Conservation (phyloP, 2,113 vertebrate species). For the Bambusicola thoracicus region DNA sequence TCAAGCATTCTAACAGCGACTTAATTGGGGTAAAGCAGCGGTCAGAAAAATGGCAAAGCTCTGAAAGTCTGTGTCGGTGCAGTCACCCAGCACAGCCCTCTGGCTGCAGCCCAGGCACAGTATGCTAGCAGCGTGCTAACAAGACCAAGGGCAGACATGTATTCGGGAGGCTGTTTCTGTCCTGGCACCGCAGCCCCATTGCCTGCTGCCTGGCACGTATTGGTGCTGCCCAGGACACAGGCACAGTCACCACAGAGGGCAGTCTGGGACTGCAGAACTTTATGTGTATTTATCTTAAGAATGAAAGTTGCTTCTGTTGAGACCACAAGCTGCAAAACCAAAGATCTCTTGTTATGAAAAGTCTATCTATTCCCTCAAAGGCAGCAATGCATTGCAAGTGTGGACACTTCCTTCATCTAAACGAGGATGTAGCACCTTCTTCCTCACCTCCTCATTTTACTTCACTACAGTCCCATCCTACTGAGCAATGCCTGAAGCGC, state of each 20-base stretch:
- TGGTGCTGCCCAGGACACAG: neutral
- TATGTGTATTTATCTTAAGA: neutral
- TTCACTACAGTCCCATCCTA: neutral
- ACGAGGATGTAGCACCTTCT: neutral
- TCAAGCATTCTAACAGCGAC: neutral
- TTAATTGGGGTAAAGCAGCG: conserved; percentile 69
- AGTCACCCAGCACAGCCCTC: conserved; percentile 24
- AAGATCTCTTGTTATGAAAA: neutral
- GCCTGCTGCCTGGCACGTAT: conserved; percentile 62
- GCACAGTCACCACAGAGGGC: neutral
- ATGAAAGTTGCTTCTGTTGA: neutral
- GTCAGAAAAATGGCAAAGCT: conserved; percentile 21
- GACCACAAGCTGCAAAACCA: neutral
- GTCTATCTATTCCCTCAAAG: neutral
- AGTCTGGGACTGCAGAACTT: neutral
- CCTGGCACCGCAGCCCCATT: neutral
- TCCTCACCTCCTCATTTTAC: neutral
- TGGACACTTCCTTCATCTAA: neutral
- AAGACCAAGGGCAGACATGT: neutral
- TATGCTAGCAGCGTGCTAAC: conserved; percentile 37
- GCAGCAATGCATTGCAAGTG: neutral
- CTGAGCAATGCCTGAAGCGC: neutral
- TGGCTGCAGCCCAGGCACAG: neutral
- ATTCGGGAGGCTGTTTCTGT: neutral
- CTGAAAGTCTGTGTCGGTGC: neutral